These are phyloP conservation scores for Saxidomus purpurata DNA, from an alignment of 1,140 invertebrate genomes.

Conservation along the genomic window DNA sequence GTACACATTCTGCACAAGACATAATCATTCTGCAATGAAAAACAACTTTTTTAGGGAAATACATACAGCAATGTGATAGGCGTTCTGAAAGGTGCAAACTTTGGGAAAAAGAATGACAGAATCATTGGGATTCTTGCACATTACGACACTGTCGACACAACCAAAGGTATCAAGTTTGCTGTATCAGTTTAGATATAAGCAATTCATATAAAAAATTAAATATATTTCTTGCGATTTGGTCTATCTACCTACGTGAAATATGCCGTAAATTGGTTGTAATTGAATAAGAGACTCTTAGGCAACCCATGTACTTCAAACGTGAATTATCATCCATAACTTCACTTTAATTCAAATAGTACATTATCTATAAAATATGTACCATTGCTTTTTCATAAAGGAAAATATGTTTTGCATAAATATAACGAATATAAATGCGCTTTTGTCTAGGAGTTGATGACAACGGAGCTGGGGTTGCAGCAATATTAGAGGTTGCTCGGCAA, in stretches of 20 bases:
- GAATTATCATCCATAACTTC: too few relatives aligned
- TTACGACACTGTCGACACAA: slow-evolving; percentile 33
- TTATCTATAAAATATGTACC: too few relatives aligned
- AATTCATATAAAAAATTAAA: not conserved
- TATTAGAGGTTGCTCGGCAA: slow-evolving; percentile 51
- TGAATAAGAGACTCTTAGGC: not conserved
- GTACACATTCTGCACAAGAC: too few relatives aligned
- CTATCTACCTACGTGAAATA: not conserved
- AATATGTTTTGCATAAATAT: not conserved
- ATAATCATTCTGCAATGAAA: too few relatives aligned
- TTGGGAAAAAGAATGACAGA: slow-evolving; percentile 17
- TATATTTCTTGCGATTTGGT: not conserved
- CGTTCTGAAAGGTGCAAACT: not conserved
- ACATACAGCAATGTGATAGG: not conserved
- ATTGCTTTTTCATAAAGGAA: not conserved
- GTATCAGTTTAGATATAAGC: not conserved
- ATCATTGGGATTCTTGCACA: slow-evolving; percentile 35
- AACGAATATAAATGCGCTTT: not conserved
- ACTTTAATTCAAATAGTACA: too few relatives aligned
- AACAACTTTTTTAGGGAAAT: not conserved
- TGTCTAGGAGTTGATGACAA: slow-evolving; percentile 53
- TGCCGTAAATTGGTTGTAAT: not conserved
- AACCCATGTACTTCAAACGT: not conserved
- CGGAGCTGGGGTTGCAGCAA: slow-evolving; percentile 22
- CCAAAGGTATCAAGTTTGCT: slow-evolving; percentile 50